phyloP scores from a whole-genome alignment of 2,113 vertebrate species.

The Clarias macrocephalus region DNA sequence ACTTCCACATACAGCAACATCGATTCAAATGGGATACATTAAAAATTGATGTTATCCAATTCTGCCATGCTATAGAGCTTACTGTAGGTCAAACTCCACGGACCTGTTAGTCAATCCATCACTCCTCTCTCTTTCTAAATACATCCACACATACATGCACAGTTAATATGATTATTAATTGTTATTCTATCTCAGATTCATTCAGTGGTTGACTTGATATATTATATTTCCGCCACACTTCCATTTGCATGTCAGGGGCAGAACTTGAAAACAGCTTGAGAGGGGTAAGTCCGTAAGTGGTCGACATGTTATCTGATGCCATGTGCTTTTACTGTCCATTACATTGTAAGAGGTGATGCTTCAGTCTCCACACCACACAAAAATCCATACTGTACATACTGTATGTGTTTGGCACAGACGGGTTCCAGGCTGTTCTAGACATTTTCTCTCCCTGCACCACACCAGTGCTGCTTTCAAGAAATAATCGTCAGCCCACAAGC shows the following conservation, averaged over 20 bases:
- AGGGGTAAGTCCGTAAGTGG: background rate
- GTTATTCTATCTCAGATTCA: background rate
- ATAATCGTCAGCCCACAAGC: background rate
- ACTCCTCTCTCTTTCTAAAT: background rate
- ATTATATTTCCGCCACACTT: background rate
- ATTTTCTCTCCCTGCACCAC: background rate
- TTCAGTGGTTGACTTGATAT: background rate
- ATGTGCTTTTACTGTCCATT: background rate
- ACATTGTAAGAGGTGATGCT: background rate
- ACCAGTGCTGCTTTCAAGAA: background rate
- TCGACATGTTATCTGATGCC: background rate
- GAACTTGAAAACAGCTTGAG: background rate
- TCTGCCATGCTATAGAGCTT: background rate
- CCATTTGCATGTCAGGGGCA: background rate
- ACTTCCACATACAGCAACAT: conserved; percentile 10
- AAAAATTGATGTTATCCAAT: background rate
- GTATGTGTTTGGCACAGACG: background rate
- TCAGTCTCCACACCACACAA: background rate
- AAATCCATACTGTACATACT: background rate
- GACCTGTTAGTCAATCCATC: background rate
- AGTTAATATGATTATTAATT: background rate
- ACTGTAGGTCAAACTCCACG: background rate
- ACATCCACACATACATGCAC: background rate
- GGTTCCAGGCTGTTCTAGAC: background rate
- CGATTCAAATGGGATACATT: background rate